Evolutionary conservation across 2,888 invertebrate species (phyloP).

Genomic region (Beris chalybata): DNA sequence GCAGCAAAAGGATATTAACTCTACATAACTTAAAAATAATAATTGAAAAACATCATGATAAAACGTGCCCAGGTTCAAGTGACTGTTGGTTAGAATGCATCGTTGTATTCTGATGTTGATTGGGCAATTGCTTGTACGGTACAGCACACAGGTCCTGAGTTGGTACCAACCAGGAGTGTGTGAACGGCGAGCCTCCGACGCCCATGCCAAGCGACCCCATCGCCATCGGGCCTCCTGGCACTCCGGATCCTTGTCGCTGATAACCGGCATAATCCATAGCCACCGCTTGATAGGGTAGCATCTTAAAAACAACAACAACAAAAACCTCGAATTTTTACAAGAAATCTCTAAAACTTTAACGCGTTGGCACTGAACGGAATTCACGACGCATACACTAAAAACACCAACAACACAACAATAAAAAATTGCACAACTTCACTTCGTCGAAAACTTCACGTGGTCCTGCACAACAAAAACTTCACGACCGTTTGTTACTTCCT

Average conservation of each 20-base stretch:
- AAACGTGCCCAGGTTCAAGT: slow-evolving; percentile 89
- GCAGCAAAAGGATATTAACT: background rate
- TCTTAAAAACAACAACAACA: slow-evolving; percentile 46
- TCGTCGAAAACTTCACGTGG: background rate
- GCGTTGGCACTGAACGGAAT: slow-evolving; percentile 11
- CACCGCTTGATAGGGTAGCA: slow-evolving; percentile 87
- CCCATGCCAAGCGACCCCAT: slow-evolving; percentile 62
- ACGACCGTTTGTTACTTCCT: background rate
- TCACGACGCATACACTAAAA: slow-evolving; percentile 32
- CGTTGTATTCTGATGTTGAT: slow-evolving; percentile 52
- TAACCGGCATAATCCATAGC: slow-evolving; percentile 82
- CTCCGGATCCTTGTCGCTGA: slow-evolving; percentile 62
- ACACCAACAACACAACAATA: slow-evolving; percentile 32
- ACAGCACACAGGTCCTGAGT: slow-evolving; percentile 89
- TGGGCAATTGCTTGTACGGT: slow-evolving; percentile 73
- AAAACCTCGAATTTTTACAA: slow-evolving; percentile 17
- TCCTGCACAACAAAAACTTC: slow-evolving; percentile 2
- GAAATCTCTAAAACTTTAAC: background rate
- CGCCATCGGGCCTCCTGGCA: slow-evolving; percentile 53
- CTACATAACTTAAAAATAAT: background rate
- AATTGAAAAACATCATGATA: slow-evolving; percentile 57
- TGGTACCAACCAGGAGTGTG: slow-evolving; percentile 93
- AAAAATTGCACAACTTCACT: background rate
- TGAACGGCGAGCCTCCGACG: slow-evolving; percentile 67
- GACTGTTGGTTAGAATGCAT: slow-evolving; percentile 55